Conservation (phyloP, 1,140 invertebrate species). For the Aphelinus certus region DNA sequence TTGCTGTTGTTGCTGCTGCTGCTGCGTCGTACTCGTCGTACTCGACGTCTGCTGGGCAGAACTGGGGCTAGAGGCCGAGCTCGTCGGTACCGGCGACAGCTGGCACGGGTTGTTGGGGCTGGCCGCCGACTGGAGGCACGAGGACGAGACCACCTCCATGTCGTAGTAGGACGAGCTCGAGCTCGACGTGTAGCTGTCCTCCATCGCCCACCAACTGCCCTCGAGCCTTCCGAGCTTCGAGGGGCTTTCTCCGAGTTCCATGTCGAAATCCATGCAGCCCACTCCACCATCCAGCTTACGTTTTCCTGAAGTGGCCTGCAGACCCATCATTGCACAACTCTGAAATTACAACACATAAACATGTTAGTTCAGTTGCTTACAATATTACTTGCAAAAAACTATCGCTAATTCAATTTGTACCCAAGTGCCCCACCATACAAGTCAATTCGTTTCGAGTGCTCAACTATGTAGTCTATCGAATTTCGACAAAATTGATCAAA, state of each 20-base stretch:
- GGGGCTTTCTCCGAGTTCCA: constrained; percentile 63
- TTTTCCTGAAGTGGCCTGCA: constrained; percentile 78
- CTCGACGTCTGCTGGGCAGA: neutral
- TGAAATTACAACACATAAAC: constrained; percentile 53
- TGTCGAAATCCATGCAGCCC: constrained; percentile 65
- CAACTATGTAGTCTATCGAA: no score
- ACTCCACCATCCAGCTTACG: constrained; percentile 71
- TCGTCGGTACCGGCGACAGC: constrained; percentile 34
- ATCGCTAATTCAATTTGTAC: no score
- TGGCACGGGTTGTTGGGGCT: constrained; percentile 40
- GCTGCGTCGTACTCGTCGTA: constrained; percentile 19
- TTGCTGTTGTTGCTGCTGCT: constrained; percentile 32
- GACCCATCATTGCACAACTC: constrained; percentile 81
- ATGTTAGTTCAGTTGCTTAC: neutral
- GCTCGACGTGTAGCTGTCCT: constrained; percentile 54
- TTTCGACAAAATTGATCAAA: no score
- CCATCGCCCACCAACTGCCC: constrained; percentile 64
- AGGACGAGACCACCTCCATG: constrained; percentile 52
- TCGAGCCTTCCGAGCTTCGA: constrained; percentile 62
- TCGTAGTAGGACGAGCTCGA: constrained; percentile 48
- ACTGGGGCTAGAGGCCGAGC: constrained; percentile 30
- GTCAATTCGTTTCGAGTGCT: no score
- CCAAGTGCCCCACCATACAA: no score
- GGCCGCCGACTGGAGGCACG: constrained; percentile 51
- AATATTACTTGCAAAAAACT: no score